Conservation (phyloP, 2,888 invertebrate genomes). For the Pristionchus mayeri region DNA sequence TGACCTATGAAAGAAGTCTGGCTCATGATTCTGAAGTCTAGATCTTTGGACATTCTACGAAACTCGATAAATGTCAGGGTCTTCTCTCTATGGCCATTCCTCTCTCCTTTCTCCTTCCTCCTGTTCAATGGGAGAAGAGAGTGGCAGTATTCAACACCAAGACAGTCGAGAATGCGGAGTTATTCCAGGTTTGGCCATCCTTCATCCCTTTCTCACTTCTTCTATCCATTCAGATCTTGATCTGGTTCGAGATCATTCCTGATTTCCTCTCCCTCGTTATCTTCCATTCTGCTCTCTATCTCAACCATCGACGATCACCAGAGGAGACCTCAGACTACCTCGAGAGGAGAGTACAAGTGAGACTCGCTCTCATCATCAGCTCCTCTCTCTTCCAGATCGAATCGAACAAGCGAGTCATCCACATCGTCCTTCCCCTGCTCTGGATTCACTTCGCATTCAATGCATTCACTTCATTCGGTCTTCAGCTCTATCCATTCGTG, state of each 20-base stretch:
- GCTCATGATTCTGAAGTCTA: neutral
- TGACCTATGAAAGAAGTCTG: neutral
- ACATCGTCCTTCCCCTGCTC: slow-evolving; percentile 17
- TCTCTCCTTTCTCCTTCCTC: slow-evolving; percentile 19
- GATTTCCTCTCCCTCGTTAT: neutral
- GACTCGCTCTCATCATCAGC: neutral
- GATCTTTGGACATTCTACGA: neutral
- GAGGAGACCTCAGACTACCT: neutral
- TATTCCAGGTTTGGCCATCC: slow-evolving; percentile 5
- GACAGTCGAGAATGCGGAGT: neutral
- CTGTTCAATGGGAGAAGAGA: neutral
- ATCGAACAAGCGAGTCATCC: slow-evolving; percentile 39
- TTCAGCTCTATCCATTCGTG: slow-evolving; percentile 30
- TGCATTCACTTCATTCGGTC: slow-evolving; percentile 8
- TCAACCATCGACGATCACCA: neutral
- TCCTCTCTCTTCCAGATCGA: neutral
- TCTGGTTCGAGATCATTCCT: slow-evolving; percentile 35
- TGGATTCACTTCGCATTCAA: slow-evolving; percentile 27
- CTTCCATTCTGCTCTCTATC: slow-evolving; percentile 10
- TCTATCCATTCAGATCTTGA: slow-evolving; percentile 11
- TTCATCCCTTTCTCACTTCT: too few species aligned
- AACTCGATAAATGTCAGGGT: neutral
- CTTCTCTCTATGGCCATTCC: neutral
- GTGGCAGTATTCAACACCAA: neutral
- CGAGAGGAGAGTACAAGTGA: neutral